Conservation (phyloP, 2,113 vertebrate species). For the Muntiacus muntjak region DNA sequence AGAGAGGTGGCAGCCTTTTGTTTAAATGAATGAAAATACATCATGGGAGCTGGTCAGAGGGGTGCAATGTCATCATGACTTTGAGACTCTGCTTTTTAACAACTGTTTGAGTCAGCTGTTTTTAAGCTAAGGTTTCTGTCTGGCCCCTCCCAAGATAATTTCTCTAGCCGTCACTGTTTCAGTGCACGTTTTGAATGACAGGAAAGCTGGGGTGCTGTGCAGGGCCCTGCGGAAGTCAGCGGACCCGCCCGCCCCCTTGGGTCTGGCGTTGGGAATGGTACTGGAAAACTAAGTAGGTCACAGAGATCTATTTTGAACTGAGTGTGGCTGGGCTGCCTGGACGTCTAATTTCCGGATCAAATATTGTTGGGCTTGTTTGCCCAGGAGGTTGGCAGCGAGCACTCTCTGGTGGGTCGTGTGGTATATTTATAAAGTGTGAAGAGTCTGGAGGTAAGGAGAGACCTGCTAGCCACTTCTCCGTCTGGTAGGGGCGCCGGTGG, state of each 20-base stretch:
- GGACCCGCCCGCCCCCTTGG: neutral
- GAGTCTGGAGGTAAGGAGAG: neutral
- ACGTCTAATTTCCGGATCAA: slow-evolving; percentile 55
- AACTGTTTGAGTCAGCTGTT: neutral
- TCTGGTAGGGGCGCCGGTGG: neutral
- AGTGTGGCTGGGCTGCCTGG: neutral
- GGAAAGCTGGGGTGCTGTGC: neutral
- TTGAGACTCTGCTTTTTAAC: neutral
- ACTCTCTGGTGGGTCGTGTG: neutral
- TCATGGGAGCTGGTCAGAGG: neutral
- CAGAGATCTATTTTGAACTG: slow-evolving; percentile 40
- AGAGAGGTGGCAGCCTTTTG: neutral
- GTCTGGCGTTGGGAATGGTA: neutral
- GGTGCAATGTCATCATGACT: neutral
- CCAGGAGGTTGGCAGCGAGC: neutral
- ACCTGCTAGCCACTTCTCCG: neutral
- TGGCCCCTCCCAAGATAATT: neutral
- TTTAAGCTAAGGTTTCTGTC: neutral
- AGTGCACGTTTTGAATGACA: neutral
- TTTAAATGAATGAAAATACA: neutral
- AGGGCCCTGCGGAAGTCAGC: neutral
- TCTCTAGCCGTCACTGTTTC: neutral
- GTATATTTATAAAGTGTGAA: slow-evolving; percentile 45
- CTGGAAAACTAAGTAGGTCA: slow-evolving; percentile 56
- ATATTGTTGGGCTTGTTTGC: slow-evolving; percentile 16